Base-by-base conservation (phyloP, 2,888 invertebrate genomes). In the Gasteruption jaculator region DNA sequence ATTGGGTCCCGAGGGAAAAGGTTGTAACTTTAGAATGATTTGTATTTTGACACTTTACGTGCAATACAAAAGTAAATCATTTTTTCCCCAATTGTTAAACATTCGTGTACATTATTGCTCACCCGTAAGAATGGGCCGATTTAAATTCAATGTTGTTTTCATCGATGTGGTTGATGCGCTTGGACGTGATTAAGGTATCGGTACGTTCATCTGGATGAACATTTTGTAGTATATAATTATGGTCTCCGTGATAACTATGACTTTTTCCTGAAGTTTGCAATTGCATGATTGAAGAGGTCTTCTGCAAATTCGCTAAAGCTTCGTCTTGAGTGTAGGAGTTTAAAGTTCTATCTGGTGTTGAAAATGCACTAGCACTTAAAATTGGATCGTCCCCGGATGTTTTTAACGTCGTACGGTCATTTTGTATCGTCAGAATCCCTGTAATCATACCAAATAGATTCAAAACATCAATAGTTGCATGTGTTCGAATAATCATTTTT, bases 121-220 rank as follows among this genome's bases (percentile, higher is more conserved):
- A 69, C 68, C 58, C 58, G 44, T 61, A 65, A 47, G 70, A 67
- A 36, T 69, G 65, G 3, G 58, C 66, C 0, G 65, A 54, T 30
- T 60, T 68, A 1, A 63, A 62, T 49, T 69, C 71, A 38, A 71
- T 69, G 36, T 69, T 68, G 33, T 69, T 70, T 11, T 58, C 65
- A 22, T 69, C 63, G 32, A 70, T 61, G 3, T 65, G 65, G 24
- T 68, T 62, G 7, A 67, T 42, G 44, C 62, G 58, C 35, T 68
- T 67, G 20, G 65, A 63, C 1, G 68, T 61, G 1, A 64, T 56
- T 8, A 66, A 40, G 5, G 54, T 54, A 26, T 67, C 64, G 8
- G 60, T 43, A 3, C 53, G 24, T 21, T 61, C 60, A 5, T 60
- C 58, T 19, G 48, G 52, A 32, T 43, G n/a, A n/a, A n/a, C n/a